Percentiles rank a stretch among this genome's conserved stretches.
Conservation (phyloP, 2,797 vertebrate species). For the Carapus acus region DNA sequence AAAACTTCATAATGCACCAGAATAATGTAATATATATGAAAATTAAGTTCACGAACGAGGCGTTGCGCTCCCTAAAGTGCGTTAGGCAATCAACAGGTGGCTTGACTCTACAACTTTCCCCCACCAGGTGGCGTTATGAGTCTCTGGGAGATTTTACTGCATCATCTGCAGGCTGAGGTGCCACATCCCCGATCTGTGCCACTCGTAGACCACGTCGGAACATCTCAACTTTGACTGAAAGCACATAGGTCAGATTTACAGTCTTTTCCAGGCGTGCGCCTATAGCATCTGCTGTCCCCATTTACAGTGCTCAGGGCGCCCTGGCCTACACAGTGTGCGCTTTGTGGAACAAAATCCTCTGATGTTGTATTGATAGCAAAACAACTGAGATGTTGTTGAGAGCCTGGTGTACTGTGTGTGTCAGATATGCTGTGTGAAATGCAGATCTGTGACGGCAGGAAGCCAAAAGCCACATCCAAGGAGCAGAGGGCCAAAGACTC, state of each 20-base stretch:
- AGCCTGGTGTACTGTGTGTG: not conserved
- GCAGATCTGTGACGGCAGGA: not conserved
- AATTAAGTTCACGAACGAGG: too few species aligned
- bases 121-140: slow-evolving; percentile 54
- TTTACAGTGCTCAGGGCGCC: not conserved
- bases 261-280: not conserved
- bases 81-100: slow-evolving; percentile 45
- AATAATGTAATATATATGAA: too few species aligned
- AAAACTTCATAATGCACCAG: too few species aligned
- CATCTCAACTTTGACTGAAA: not conserved
- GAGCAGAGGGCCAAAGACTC: not conserved
- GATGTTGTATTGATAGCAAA: slow-evolving; percentile 13
- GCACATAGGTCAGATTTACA: not conserved
- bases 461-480: not conserved
- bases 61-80: not conserved
- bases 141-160: slow-evolving; percentile 45
- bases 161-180: slow-evolving; percentile 36
- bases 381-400: slow-evolving; percentile 5
- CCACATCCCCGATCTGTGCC: slow-evolving; percentile 18
- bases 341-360: slow-evolving; percentile 9
- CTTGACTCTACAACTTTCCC: not conserved
- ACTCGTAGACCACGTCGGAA: not conserved
- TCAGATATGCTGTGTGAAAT: slow-evolving; percentile 1
- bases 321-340: slow-evolving; percentile 5
- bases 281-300: not conserved